Base-by-base conservation (phyloP, 1,140 invertebrate genomes). In the Drosophila equinoxialis region DNA sequence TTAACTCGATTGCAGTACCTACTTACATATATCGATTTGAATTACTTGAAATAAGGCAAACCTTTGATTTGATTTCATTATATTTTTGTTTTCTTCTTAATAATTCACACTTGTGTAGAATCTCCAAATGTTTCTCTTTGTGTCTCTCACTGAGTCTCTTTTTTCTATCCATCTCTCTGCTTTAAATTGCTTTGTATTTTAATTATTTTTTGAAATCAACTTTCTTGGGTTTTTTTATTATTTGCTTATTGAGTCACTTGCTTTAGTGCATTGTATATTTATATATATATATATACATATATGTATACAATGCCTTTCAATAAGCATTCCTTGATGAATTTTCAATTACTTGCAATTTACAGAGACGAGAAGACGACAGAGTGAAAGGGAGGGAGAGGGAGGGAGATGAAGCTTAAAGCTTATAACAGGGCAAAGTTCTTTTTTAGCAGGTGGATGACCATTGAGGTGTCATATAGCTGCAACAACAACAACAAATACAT, bases 141-240 rank as follows among this genome's bases (percentile, higher is more conserved):
- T 48, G 0, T 17, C 17, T 17, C 17, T 17, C 17, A 10, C 45
- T 20, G 2, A 10, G 8, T 23, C 45, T 51, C 17, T 51, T 23
- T 23, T 23, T 20, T 11, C 17, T 7, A 14, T 45, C 7, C 8
- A 10, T 0, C 42, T 45, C 68, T 51, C 58, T 81, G 45, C 5
- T 23, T 23, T 35, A 6, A 6, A 26, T 26, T 61, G 17, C 67
- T 68, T 68, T 39, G 37, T 39, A 39, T 39, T 39, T 39, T 13
- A 39, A 39, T 39, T 13, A 39, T 13, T 39, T 39, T 39, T 2
- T 60, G 26, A 41, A 41, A 51, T 30, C 66, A 60, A 48, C 41
- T 59, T 70, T 64, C 51, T 57, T 70, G 51, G 64, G 14, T 20
- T 10, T 73, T 73, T 65, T 67, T 68, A 63, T 65, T 62, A 37